Conservation (phyloP, 2,113 vertebrate genomes). For the Recurvirostra avosetta region DNA sequence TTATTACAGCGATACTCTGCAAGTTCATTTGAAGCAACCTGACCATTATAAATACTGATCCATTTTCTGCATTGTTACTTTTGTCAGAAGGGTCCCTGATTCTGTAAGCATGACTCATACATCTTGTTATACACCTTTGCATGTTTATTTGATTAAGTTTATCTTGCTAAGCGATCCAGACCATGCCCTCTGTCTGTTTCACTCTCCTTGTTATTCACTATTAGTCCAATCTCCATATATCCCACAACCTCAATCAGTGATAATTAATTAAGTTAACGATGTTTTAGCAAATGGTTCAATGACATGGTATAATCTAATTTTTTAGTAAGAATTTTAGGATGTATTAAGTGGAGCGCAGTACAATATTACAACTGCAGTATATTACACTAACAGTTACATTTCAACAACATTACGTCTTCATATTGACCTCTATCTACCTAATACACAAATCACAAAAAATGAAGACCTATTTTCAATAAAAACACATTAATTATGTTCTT, state of each 20-base stretch:
- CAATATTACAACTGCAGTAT: not conserved
- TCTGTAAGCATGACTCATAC: not conserved
- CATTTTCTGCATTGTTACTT: not conserved
- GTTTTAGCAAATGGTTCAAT: not conserved
- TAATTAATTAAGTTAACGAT: not conserved
- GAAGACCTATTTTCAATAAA: not conserved
- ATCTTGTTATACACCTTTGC: not conserved
- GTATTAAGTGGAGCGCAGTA: not conserved
- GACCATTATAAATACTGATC: not conserved
- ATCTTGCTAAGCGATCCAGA: not conserved
- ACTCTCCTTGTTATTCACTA: not conserved
- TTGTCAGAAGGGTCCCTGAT: not conserved
- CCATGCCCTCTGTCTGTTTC: not conserved
- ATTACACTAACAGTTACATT: not conserved
- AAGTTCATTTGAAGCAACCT: not conserved
- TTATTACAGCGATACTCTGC: not conserved
- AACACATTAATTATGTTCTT: not conserved
- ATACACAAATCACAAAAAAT: not conserved
- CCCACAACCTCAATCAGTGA: not conserved
- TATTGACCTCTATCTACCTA: not conserved
- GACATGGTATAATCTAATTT: not conserved
- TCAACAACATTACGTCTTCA: not conserved
- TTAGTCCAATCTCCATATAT: not conserved
- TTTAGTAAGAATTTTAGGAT: not conserved
- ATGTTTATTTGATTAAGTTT: not conserved